A percentile compares a stretch with the other conserved stretches of the same genome.
Conservation (phyloP, 2,113 vertebrate species). For the Vulpes lagopus region DNA sequence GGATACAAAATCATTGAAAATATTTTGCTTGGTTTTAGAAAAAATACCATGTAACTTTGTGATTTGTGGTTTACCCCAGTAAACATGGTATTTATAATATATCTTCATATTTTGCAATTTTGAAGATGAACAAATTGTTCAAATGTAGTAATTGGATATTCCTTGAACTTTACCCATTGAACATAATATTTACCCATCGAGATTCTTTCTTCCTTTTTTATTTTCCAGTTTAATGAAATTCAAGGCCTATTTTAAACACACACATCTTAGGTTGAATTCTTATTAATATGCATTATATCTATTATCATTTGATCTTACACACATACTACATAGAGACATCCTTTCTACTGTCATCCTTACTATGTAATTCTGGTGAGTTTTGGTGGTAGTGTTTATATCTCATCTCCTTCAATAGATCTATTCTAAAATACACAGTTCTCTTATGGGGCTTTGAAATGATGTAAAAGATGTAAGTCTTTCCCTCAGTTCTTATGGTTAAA, state of each 20-base stretch:
- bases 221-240: background rate
- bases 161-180: background rate
- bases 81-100: background rate
- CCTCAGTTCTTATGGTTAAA: background rate
- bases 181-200: background rate
- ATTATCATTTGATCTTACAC: background rate
- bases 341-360: background rate
- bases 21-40: background rate
- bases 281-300: background rate
- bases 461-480: background rate
- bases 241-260: background rate
- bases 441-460: background rate
- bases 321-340: background rate
- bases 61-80: background rate
- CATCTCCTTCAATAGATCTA: background rate
- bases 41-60: background rate
- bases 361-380: background rate
- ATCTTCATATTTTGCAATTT: background rate
- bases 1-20: background rate
- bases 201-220: background rate
- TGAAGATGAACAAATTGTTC: background rate
- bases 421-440: background rate
- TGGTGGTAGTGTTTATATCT: background rate
- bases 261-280: background rate
- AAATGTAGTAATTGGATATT: background rate